Base-by-base conservation (phyloP, 2,113 vertebrate genomes). In the Tringa solitaria region DNA sequence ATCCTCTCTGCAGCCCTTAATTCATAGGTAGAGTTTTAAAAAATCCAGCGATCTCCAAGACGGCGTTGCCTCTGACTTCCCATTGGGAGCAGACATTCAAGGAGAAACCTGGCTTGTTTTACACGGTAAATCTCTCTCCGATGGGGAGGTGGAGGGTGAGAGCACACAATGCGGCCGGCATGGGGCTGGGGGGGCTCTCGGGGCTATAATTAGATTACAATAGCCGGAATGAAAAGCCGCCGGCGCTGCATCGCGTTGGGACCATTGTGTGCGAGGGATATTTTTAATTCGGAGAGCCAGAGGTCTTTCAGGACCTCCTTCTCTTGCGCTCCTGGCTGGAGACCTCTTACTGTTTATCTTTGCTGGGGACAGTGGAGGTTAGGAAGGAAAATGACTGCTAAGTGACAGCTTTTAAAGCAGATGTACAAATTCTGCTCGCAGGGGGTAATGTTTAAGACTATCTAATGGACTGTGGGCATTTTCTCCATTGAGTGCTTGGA, bases 131-230 rank as follows among this genome's bases (percentile, higher is more conserved):
- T 97, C 98, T 91, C 97, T 48, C 84, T 94, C 59, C 11, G 84
- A 84, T 85, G 92, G 93, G 95, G 85, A 91, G 90, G 68, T 75
- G 94, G 89, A 78, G 56, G 51, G 96, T 64, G 65, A 90, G 92
- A 87, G 91, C 92, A 72, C 83, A 97, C 97, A 96, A 61, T 96
- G 32, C 51, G 39, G 92, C 86, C 91, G 86, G 75, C 28, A 28
- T 90, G 83, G 97, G 96, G 84, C 82, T 43, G 51, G 51, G 90
- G 94, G 87, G 89, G 87, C 93, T 97, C 93, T 68, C 88, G 43
- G 73, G 95, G 94, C 97, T 98, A 98, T 98, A 98, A 89, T 98
- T 97, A 90, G 97, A 86, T 83, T 84, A 98, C 98, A 98, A 98
- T 98, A 51, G 72, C 97, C 91, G 96, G 97, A 98, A 98, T 87